Percentiles rank a stretch among this genome's conserved stretches.
These are phyloP conservation scores for Rhabdophis nuchalis DNA, from an alignment of 2,797 vertebrate species.

Conservation along the genomic window DNA sequence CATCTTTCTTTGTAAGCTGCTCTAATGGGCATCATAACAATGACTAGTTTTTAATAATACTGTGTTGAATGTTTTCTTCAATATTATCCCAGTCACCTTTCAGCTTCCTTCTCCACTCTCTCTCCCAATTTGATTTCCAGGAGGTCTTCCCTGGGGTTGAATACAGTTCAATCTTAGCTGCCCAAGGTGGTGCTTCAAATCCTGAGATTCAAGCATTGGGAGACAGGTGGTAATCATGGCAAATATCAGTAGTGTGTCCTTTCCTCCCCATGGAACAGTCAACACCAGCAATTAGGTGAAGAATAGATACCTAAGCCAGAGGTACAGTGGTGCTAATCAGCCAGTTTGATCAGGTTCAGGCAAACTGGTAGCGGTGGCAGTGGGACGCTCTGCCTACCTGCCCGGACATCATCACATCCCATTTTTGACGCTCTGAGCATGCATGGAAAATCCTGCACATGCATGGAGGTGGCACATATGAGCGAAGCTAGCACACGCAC, in stretches of 20 bases:
- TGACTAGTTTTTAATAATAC: neutral
- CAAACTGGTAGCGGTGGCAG: too few relatives aligned
- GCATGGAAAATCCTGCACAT: too few relatives aligned
- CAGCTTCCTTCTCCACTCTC: neutral
- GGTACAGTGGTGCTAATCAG: too few relatives aligned
- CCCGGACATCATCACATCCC: too few relatives aligned
- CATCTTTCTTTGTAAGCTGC: neutral
- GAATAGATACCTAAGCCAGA: neutral
- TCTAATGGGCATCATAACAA: neutral
- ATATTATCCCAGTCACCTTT: neutral
- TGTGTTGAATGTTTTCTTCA: neutral
- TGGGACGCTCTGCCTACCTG: too few relatives aligned
- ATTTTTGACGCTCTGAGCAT: too few relatives aligned
- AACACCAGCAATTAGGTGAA: neutral
- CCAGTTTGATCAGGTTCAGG: too few relatives aligned
- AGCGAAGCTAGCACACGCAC: too few relatives aligned
- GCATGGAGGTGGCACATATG: too few relatives aligned
- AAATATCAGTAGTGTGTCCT: neutral
- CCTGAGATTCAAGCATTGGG: neutral
- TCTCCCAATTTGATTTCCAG: neutral
- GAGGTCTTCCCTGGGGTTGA: neutral
- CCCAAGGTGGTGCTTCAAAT: neutral
- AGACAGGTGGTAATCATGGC: neutral
- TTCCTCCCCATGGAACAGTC: neutral
- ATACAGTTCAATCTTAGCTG: neutral